Base-by-base conservation (phyloP, 2,888 invertebrate species). In the Dolichopus griseipennis region DNA sequence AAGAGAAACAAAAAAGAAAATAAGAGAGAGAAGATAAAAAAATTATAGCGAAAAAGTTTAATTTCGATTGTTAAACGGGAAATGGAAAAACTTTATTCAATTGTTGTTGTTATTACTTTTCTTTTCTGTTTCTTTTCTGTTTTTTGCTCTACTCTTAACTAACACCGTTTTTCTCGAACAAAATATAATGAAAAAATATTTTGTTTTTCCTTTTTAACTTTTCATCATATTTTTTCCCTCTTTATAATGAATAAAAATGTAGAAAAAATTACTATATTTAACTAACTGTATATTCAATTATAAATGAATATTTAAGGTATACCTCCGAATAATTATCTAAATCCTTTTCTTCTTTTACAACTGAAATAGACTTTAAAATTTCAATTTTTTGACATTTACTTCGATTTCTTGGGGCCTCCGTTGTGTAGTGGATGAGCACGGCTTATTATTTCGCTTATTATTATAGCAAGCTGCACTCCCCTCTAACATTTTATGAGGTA, bases 1-100 rank as follows among this genome's bases (percentile, higher is more conserved):
- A 18, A 52, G 15, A 52, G n/a, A n/a, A n/a, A 37, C 37, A 37
- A 37, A 37, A 34, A 34, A 5, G 9, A 34, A 5, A 37, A 37
- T 12, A 37, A 37, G 6, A n/a, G 43, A 43, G 12, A 43, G 9
- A 34, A 34, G 9, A 34, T 7, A 37, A 2, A 37, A 37, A 37
- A 37, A 37, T 10, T 10, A 37, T 2, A 37, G 37, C 2, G 27
- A n/a, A n/a, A n/a, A 43, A 52, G 52, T 52, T 52, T 52, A 52
- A 52, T 52, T 52, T 52, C 18, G 52, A 52, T 52, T 52, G 52
- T 52, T 52, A 52, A 37, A 52, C 52, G 52, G 52, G 52, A 52
- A 52, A 52, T 52, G 52, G 18, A 52, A 52, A 52, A 52, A 52
- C 52, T 52, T 52, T 52, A 18, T n/a, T 18, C 10, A 10, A 15